A percentile compares a stretch with the other conserved stretches of the same genome.
These are phyloP conservation scores for Diarsia mendica DNA, from an alignment of 2,888 invertebrate genomes.

Conservation along the genomic window DNA sequence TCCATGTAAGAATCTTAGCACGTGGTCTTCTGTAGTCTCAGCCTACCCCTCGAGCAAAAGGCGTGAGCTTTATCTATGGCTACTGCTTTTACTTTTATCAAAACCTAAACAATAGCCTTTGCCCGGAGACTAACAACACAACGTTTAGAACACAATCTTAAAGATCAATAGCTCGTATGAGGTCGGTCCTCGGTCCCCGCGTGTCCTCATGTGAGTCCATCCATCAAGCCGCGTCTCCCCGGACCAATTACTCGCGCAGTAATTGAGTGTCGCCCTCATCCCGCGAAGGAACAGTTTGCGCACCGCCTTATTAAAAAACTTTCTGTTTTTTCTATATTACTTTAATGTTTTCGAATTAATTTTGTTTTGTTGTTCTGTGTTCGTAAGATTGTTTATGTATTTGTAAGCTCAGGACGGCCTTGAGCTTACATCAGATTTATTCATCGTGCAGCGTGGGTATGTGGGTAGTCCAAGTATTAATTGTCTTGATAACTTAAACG, in stretches of 20 bases:
- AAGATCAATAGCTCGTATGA: conserved; percentile 27
- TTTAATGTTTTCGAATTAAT: conserved; percentile 56
- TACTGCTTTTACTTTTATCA: too few relatives aligned
- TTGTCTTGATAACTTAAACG: too few relatives aligned
- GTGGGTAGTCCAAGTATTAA: too few relatives aligned
- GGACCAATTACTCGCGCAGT: conserved; percentile 60
- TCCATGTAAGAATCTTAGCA: background rate
- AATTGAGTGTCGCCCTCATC: conserved; percentile 60
- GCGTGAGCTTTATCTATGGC: background rate
- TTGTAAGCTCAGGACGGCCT: too few relatives aligned
- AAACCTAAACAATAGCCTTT: too few relatives aligned
- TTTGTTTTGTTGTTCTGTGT: conserved; percentile 46
- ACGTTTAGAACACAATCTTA: conserved; percentile 23
- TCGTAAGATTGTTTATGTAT: background rate
- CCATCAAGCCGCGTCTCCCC: conserved; percentile 57
- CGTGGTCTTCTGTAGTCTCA: background rate
- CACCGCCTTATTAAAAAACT: conserved; percentile 60
- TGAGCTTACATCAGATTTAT: too few relatives aligned
- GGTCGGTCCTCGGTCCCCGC: conserved; percentile 1
- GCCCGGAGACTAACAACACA: background rate
- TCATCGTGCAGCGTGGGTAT: too few relatives aligned
- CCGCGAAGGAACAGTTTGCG: conserved; percentile 39
- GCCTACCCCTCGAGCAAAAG: background rate
- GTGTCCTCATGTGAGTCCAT: conserved; percentile 40
- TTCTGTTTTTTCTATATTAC: conserved; percentile 47